Base-by-base conservation (phyloP, 2,113 vertebrate species). In the Trachemys scripta region DNA sequence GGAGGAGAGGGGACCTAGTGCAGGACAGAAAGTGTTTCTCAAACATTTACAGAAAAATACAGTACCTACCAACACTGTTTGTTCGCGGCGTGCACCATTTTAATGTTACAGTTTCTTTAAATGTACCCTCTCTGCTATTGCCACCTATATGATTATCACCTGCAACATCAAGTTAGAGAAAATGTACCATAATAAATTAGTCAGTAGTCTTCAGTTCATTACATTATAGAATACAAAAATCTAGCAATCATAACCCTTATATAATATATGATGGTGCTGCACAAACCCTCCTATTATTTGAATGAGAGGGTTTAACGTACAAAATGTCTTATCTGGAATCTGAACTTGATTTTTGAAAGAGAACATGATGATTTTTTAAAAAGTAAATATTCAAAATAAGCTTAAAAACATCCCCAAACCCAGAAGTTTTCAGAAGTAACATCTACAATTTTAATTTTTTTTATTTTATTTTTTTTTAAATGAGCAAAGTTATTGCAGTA, bases 11-110 rank as follows among this genome's bases (percentile, higher is more conserved):
- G 24, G 7, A 24, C 42, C 24, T 78, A 47, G 25, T 47, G 12
- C 75, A 78, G 22, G 75, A 72, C 65, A 72, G 65, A 42, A 27
- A 25, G 75, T 45, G 10, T 47, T 47, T 45, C 42, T 27, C 24
- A 78, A 78, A 47, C 13, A 27, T 27, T 47, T 78, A 78, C 75
- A 59, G 57, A 5, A 25, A 25, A 82, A 3, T 2, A 1, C 4
- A 50, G 10, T 91, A 97, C 99, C 90, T 96, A 99, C 99, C 99
- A 80, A 99, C 99, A 80, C 98, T 99, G 97, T 99, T 99, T 17
- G 99, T 99, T 90, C 99, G 98, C 22, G 99, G 99, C 2, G 99
- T 99, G 93, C 99, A 99, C 99, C 99, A 99, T 78, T 99, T 99
- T 45, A 99, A 97, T 0, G 99, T 99, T 20, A 99, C 98, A 0